Base-by-base conservation (phyloP, 2,797 vertebrate genomes). In the Emys orbicularis region DNA sequence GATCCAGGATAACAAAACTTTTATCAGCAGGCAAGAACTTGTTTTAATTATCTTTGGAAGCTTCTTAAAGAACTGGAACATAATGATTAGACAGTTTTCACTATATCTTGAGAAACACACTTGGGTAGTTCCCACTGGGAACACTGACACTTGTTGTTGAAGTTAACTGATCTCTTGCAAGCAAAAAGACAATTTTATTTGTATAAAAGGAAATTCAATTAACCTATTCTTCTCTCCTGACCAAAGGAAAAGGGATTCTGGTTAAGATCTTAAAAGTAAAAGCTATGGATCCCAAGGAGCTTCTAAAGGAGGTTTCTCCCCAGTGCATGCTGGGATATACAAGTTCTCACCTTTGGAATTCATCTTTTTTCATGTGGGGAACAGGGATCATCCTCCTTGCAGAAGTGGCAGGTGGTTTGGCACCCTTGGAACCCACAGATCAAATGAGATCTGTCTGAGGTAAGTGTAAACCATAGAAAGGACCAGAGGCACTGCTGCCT, bases 121-220 rank as follows among this genome's bases (percentile, higher is more conserved):
- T 95, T 89, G 90, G 79, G 86, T 95, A 94, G 89, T 95, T 97
- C 97, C 56, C 72, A 87, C 79, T 88, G 89, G 79, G 93, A 95
- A 83, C 94, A 87, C 86, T 92, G 81, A 93, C 93, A 95, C 81
- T 94, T 95, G 84, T 92, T 96, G 95, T 96, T 96, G 95, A 97
- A 97, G 94, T 96, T 97, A 97, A 98, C 96, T 95, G 92, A 96
- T 95, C 92, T 95, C 81, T 89, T 61, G 65, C 83, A 91, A 96
- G 72, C 84, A 50, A 81, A 94, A 96, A 96, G 47, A 19, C 81
- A 90, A 86, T 86, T 95, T 89, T 92, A 88, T 16, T 94, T 94
- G 80, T 83, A 56, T 72, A 94, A 61, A 95, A 96, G 89, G 79
- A 21, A 68, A 91, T 83, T 94, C 84, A 93, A 90, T 83, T 92